Conservation (phyloP, 2,888 invertebrate species). For the Hybos culiciformis region DNA sequence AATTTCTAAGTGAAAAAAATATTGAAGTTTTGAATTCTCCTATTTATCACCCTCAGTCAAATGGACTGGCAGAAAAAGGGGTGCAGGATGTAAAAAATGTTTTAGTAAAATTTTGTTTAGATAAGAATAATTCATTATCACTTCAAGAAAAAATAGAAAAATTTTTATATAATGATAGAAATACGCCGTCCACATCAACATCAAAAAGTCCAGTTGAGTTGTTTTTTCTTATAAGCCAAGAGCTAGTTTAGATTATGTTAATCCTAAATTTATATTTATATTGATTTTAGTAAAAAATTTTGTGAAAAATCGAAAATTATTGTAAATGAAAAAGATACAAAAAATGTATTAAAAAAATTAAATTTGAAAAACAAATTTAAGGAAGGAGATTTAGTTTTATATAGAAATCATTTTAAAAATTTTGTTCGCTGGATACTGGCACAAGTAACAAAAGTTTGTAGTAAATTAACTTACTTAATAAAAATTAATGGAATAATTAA, state of each 20-base stretch:
- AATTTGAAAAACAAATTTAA: too few species aligned
- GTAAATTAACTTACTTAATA: too few species aligned
- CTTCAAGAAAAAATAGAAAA: conserved; percentile 1
- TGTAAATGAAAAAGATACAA: too few species aligned
- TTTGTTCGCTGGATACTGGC: too few species aligned
- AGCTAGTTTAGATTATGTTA: conserved; percentile 1
- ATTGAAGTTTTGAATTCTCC: conserved; percentile 4
- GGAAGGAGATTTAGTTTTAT: too few species aligned
- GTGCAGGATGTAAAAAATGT: conserved; percentile 1
- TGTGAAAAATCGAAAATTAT: too few species aligned
- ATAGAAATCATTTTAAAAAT: too few species aligned
- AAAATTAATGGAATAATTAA: too few species aligned
- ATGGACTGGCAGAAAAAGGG: conserved; percentile 1
- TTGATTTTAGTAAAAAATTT: too few species aligned
- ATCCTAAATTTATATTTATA: neutral
- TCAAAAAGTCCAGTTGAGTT: conserved; percentile 6
- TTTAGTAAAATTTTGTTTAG: conserved; percentile 5
- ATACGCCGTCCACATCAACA: conserved; percentile 1
- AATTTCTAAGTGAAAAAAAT: conserved; percentile 3
- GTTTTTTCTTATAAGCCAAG: conserved; percentile 4
- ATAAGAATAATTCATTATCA: neutral
- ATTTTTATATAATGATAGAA: neutral
- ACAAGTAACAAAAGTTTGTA: too few species aligned
- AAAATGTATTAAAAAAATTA: too few species aligned
- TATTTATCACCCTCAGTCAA: conserved; percentile 3